Evolutionary conservation across 2,797 vertebrate genomes (phyloP).

Genomic region (Alosa sapidissima): DNA sequence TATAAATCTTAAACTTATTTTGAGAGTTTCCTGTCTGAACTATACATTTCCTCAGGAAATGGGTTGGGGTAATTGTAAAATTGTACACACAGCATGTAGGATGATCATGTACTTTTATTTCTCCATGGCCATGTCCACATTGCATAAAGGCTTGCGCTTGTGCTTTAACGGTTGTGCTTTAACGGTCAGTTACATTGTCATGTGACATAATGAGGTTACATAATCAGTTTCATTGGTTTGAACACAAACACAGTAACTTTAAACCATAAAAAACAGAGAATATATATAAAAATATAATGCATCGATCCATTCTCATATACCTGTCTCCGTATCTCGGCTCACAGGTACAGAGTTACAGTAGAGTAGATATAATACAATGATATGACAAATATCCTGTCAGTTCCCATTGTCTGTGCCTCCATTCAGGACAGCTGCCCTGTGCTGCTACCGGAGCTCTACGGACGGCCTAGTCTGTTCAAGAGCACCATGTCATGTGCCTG

Average conservation of each 20-base stretch:
- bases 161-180: neutral
- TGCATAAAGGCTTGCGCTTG: neutral
- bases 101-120: conserved; percentile 44
- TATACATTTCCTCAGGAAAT: too few species aligned
- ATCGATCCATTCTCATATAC: neutral
- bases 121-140: conserved; percentile 20
- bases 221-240: neutral
- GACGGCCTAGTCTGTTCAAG: too few species aligned
- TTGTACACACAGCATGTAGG: neutral
- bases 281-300: neutral
- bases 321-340: neutral
- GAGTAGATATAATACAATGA: neutral
- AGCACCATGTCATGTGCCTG: too few species aligned
- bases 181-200: neutral
- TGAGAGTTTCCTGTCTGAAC: too few species aligned
- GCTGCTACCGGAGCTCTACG: too few species aligned
- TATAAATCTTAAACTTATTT: too few species aligned
- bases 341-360: neutral
- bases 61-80: too few species aligned
- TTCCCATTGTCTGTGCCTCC: too few species aligned
- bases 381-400: neutral
- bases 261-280: neutral
- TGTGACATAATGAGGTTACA: neutral
- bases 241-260: neutral
- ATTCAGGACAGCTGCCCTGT: too few species aligned